Conservation (phyloP, 2,113 vertebrate species). For the Ceyx melanurus region DNA sequence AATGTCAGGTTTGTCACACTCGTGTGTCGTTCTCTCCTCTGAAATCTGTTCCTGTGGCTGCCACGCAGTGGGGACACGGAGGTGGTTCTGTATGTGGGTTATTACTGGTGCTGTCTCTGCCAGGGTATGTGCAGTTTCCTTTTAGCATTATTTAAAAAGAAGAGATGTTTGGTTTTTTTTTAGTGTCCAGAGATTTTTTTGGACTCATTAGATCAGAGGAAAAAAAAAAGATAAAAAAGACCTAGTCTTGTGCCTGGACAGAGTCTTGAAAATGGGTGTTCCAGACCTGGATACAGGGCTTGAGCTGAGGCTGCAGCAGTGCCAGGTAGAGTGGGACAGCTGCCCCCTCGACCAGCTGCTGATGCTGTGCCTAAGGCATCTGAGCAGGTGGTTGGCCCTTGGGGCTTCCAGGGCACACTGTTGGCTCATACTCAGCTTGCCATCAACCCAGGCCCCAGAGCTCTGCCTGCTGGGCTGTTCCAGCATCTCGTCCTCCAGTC, state of each 20-base stretch:
- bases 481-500: not conserved
- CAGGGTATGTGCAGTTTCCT: not conserved
- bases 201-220: not conserved
- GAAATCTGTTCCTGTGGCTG: not conserved
- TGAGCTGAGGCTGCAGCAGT: not conserved
- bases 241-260: not conserved
- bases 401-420: not conserved
- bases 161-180: not conserved
- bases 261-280: conserved; percentile 16
- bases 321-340: not conserved
- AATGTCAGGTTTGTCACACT: not conserved
- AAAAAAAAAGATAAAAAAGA: not conserved
- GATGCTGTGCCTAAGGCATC: not conserved
- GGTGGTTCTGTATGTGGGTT: not conserved
- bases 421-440: not conserved
- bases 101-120: not conserved
- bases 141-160: not conserved
- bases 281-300: not conserved
- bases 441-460: not conserved
- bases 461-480: not conserved
- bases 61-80: accelerated
- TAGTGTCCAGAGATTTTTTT: not conserved
- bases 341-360: not conserved
- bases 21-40: not conserved
- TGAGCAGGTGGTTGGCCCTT: accelerated